Evolutionary conservation across 23 tunicate genomes (phyloP).

Genomic region (Phallusia fumigata): DNA sequence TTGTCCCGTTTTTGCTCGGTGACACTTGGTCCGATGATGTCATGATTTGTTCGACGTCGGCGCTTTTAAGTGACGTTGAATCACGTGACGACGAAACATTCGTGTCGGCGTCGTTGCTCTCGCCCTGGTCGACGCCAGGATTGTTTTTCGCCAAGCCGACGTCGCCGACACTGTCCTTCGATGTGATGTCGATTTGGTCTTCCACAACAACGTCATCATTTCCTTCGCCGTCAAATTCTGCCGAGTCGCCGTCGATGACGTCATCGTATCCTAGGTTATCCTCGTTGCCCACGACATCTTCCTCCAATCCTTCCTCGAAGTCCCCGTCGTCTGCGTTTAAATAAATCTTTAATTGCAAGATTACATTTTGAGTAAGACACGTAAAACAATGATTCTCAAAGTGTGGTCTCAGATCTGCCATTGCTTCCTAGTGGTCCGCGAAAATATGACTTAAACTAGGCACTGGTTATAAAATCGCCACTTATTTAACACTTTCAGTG

Average conservation of each 20-base stretch:
- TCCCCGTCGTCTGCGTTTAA: not conserved
- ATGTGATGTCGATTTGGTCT: slow-evolving; percentile 14
- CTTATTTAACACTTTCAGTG: too few species aligned
- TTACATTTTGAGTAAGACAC: not conserved
- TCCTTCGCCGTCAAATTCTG: slow-evolving; percentile 28
- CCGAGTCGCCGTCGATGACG: slow-evolving; percentile 22
- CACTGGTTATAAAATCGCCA: too few species aligned
- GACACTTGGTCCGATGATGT: slow-evolving; percentile 19
- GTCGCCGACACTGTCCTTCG: slow-evolving; percentile 10
- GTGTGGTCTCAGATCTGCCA: too few species aligned
- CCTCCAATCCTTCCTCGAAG: slow-evolving; percentile 6
- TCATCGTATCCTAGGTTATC: not conserved
- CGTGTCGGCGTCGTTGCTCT: not conserved
- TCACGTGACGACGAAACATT: slow-evolving; percentile 14
- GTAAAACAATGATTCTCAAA: not conserved
- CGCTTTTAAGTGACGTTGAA: slow-evolving; percentile 2
- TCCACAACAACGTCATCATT: slow-evolving; percentile 22
- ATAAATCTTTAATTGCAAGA: not conserved
- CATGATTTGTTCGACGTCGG: slow-evolving; percentile 10
- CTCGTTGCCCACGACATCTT: not conserved
- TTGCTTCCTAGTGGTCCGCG: too few species aligned
- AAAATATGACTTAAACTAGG: too few species aligned
- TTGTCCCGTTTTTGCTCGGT: not conserved
- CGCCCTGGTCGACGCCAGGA: not conserved
- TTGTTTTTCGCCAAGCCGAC: not conserved